These are phyloP conservation scores for Acridotheres tristis DNA, from an alignment of 2,797 vertebrate species.

Conservation along the genomic window DNA sequence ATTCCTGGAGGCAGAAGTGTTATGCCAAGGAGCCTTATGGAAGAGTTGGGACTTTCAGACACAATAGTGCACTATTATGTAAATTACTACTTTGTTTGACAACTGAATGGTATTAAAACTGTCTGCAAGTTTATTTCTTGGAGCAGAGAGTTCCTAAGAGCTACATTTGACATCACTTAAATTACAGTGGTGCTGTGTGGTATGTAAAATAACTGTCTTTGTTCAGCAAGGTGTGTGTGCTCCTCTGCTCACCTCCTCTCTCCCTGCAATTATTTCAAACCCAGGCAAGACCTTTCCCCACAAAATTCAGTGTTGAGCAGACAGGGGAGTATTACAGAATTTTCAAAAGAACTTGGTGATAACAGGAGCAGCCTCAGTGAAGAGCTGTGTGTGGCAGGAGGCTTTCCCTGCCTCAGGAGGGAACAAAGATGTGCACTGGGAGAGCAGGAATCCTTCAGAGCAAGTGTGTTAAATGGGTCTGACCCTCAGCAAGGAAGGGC, in stretches of 20 bases:
- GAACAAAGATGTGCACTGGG: background rate
- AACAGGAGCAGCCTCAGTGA: fast-evolving
- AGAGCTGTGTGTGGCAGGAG: background rate
- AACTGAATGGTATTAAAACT: conserved; percentile 42
- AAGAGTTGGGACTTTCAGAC: conserved; percentile 2
- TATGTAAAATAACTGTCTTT: conserved; percentile 9
- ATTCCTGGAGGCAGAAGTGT: background rate
- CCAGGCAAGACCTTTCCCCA: background rate
- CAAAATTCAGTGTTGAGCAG: background rate
- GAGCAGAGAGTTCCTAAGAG: conserved; percentile 33
- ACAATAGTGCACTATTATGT: background rate
- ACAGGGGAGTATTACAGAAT: background rate
- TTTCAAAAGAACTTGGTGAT: background rate
- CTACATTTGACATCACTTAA: conserved; percentile 27
- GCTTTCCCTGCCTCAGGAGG: background rate
- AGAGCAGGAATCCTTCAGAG: background rate
- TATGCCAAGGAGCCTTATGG: background rate
- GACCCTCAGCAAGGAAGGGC: background rate
- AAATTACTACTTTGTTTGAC: conserved; percentile 56
- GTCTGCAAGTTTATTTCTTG: conserved; percentile 50
- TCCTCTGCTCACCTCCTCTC: background rate
- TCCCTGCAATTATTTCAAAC: background rate
- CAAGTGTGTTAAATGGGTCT: background rate
- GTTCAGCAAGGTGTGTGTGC: conserved; percentile 8
- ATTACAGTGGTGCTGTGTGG: background rate